Evolutionary conservation across 2,888 invertebrate genomes (phyloP), one percentile per base, ranked within the genome.

Genomic region (Tuta absoluta): DNA sequence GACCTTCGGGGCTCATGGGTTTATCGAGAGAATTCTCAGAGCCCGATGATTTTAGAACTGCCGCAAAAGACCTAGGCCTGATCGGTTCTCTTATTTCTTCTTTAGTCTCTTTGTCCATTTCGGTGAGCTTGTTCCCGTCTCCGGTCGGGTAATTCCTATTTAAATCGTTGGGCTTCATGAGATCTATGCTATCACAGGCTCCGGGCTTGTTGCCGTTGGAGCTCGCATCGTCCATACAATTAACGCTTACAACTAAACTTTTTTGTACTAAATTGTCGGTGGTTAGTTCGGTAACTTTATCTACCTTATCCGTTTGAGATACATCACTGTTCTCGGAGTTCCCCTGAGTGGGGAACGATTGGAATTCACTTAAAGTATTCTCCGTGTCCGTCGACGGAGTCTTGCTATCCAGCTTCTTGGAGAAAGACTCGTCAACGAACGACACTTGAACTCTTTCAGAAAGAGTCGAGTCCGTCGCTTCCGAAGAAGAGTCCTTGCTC

Each of bases 221-320:
- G 75, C 78, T 73, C 66, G 79, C 75, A 72, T 71, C 72, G 68
- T 81, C 75, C 67, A 69, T 65, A 72, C 68, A 78, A 73, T 80
- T 84, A 77, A 82, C 74, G 78, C 91, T 91, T 91, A 91, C 78
- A 86, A 79, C 91, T 91, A 91, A 79, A 80, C 72, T 74, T 79
- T 83, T 91, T 91, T 91, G 91, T 91, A 91, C 91, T 91, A 87
- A 81, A 76, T 79, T 81, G 76, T 85, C 91, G 91, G 91, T 91
- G 91, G 91, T 83, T 75, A 72, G 67, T 67, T 81, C 81, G 86
- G 89, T 89, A 87, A 89, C 87, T 84, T 72, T 81, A 48, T 71
- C 73, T 64, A 66, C 21, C 64, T 66, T 67, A 19, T 66, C 68
- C 8, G 63, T 64, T 48, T 68, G 70, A 14, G 67, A 68, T 11